Percentiles rank a stretch among this genome's conserved stretches.
These are phyloP conservation scores for Drosophila gunungcola DNA, from an alignment of 1,140 invertebrate genomes.

Conservation along the genomic window DNA sequence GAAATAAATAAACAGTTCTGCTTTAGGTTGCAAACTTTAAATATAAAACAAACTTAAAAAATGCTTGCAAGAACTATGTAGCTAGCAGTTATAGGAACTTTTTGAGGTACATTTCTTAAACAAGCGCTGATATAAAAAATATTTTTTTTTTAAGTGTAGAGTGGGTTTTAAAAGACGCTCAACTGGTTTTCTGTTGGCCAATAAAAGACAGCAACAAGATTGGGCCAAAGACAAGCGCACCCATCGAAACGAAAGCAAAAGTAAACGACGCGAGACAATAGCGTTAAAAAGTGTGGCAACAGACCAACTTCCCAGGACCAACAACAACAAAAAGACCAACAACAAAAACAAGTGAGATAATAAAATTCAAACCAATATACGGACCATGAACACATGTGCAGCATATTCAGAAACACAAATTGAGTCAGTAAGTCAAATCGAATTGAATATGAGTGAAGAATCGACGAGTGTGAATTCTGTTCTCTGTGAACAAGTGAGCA, in stretches of 20 bases:
- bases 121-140: background rate
- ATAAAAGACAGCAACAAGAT: conserved; percentile 51
- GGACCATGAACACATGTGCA: conserved; percentile 21
- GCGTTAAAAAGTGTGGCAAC: conserved; percentile 62
- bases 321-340: conserved; percentile 7
- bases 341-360: conserved; percentile 26
- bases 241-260: conserved; percentile 66
- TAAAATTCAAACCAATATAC: conserved; percentile 22
- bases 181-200: conserved; percentile 66
- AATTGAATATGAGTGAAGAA: conserved; percentile 33
- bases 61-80: too few species aligned
- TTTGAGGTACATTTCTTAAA: too few species aligned
- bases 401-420: conserved; percentile 63
- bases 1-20: too few species aligned
- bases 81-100: too few species aligned
- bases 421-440: conserved; percentile 79
- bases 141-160: conserved; percentile 4
- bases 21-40: too few species aligned
- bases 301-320: conserved; percentile 12
- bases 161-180: conserved; percentile 60
- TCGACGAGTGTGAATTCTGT: background rate
- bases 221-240: conserved; percentile 33
- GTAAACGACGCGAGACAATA: conserved; percentile 67
- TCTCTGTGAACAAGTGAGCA: conserved; percentile 5
- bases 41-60: too few species aligned